Base-by-base conservation (phyloP, 2,888 invertebrate species). In the Scrobipalpa atriplicella region DNA sequence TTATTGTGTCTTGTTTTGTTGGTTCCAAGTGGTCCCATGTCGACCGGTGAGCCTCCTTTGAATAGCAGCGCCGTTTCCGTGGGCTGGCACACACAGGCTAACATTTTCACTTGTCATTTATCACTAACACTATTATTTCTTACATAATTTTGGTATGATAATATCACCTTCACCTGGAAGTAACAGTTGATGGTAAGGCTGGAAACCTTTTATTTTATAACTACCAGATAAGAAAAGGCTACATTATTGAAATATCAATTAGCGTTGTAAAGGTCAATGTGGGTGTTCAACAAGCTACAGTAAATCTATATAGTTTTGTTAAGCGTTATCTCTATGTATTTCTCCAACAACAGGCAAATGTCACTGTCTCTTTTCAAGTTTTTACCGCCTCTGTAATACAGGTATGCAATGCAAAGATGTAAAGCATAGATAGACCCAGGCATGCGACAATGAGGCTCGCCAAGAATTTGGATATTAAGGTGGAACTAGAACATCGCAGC, bases 31-130 rank as follows among this genome's bases (percentile, higher is more conserved):
- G 94, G 89, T 80, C 93, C 92, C 94, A 93, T 90, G 81, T 93
- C 80, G 81, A 93, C 80, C 79, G 93, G 89, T 77, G 90, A 87
- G 78, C 92, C 92, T 81, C 93, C 93, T 85, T 90, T 91, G 80
- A 91, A 93, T 69, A 93, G 82, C 78, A 93, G 80, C 66, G 92
- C 92, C 72, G 94, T 93, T 78, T 94, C 94, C 74, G 93, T 89
- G 70, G 95, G 95, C 82, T 95, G 95, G 84, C 95, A 95, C 75
- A 95, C 94, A 89, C 95, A 95, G 79, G 94, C 94, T 90, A 95
- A 90, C 95, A 95, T 95, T 87, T 90, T 93, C 74, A 84, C 80
- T 69, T 68, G 75, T 84, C 87, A 85, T 84, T 76, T 73, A 78
- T 68, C 68, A 70, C 72, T 76, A 66, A 51, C 21, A 58, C 82